These are phyloP conservation scores for Merops nubicus DNA, from an alignment of 2,113 vertebrate species.

Conservation along the genomic window DNA sequence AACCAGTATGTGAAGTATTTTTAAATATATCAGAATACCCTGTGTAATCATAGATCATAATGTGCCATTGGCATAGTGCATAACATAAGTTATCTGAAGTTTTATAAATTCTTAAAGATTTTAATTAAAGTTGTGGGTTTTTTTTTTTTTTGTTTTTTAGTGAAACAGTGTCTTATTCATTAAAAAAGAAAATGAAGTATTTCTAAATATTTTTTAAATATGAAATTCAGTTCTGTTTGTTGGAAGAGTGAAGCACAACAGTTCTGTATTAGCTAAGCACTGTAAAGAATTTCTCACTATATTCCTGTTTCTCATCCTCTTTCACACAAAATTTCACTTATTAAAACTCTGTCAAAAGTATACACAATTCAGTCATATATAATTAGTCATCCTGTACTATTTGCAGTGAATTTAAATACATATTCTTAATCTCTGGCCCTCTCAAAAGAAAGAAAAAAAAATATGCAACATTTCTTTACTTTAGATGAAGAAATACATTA, in stretches of 20 bases:
- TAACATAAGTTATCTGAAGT: not conserved
- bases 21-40: not conserved
- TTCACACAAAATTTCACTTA: not conserved
- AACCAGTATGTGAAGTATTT: not conserved
- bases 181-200: not conserved
- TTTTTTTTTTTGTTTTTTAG: too few species aligned
- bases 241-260: not conserved
- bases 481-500: not conserved
- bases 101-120: not conserved
- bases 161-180: not conserved
- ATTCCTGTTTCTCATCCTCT: not conserved
- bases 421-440: not conserved
- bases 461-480: not conserved
- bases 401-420: not conserved
- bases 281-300: not conserved
- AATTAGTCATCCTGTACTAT: not conserved
- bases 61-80: not conserved
- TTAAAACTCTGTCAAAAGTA: not conserved
- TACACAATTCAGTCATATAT: not conserved
- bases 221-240: not conserved
- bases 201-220: not conserved
- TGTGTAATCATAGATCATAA: not conserved
- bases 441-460: not conserved
- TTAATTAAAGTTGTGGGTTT: not conserved
- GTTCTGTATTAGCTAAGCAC: not conserved